phyloP scores from a whole-genome alignment of 1,140 invertebrate genomes.

The Magallana gigas region DNA sequence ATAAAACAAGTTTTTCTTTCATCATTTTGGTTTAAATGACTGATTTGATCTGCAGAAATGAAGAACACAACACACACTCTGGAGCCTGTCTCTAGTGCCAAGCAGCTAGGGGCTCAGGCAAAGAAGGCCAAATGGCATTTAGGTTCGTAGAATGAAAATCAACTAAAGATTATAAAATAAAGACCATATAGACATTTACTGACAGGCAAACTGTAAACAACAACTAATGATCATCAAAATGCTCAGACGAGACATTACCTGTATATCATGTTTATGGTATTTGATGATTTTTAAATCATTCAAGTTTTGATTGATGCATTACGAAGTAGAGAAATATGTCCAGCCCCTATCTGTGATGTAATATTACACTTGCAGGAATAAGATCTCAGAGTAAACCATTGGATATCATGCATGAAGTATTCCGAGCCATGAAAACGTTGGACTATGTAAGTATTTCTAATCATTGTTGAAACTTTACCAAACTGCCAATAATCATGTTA shows the following conservation, averaged over 20 bases:
- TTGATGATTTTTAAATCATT: too few relatives aligned
- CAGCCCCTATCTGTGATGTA: too few relatives aligned
- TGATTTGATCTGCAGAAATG: conserved; percentile 67
- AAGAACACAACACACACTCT: conserved; percentile 78
- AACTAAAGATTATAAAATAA: too few relatives aligned
- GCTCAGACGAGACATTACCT: too few relatives aligned
- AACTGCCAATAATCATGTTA: too few relatives aligned
- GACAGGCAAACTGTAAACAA: not conserved
- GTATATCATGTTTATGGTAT: too few relatives aligned
- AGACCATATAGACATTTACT: not conserved
- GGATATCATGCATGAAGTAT: conserved; percentile 99
- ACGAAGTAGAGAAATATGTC: too few relatives aligned
- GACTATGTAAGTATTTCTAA: conserved; percentile 88
- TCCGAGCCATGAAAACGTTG: conserved; percentile 98
- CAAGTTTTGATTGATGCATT: too few relatives aligned
- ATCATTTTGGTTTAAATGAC: too few relatives aligned
- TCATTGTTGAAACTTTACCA: too few relatives aligned
- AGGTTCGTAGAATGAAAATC: conserved; percentile 76
- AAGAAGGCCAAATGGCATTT: conserved; percentile 99
- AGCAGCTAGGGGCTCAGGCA: conserved; percentile 84
- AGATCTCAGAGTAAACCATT: conserved; percentile 98
- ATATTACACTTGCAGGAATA: conserved; percentile 84
- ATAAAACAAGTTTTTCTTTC: too few relatives aligned
- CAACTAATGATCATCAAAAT: too few relatives aligned
- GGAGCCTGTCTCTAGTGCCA: conserved; percentile 72